Base-by-base conservation (phyloP, 37 sponge, comb jelly and placozoan genomes). In the Dysidea cf. avara region DNA sequence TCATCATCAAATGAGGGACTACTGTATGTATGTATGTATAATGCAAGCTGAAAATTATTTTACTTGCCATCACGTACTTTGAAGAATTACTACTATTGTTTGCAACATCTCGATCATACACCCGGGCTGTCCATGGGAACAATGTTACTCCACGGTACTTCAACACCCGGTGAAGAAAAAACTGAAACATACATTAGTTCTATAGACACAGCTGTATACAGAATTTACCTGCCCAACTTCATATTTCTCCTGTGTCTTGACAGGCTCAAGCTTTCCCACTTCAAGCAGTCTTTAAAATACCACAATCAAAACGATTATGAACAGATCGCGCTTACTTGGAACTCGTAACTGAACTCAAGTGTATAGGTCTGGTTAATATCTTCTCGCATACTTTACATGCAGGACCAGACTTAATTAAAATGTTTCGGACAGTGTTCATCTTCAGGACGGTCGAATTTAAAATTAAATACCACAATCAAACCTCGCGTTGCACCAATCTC, bases 101-200 rank as follows among this genome's bases (percentile, higher is more conserved):
- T 43, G 46, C 5, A 5, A 43, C 9, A 43, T 87, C 89, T 34
- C 95, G 59, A 72, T 94, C 87, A 61, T 78, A 97, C 3, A 94
- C 78, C 24, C 69, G 61, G 25, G 96, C 87, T 49, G 72, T 75
- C 92, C 99, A 97, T 3, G 83, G 92, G 39, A 92, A 94, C 18
- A 97, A 76, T 17, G 94, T 48, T 31, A 94, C 95, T 30, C 99
- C 99, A 38, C 99, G 86, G 51, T 97, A 97, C 7, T 86, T 87
- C 67, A 97, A 88, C 53, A 91, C 80, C 0, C 90, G 69, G 34
- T 97, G 99, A 14, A 97, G 83, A 75, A 97, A 97, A 56, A 89
- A 80, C 93, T 96, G 57, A 34, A 43, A 59, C 46, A 61, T 53
- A 66, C 24, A 28, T 26, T 29, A 52, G 55, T 29, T 2, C 35